Base-by-base conservation (phyloP, 2,797 vertebrate species). In the Tenualosa thibaudeaui region DNA sequence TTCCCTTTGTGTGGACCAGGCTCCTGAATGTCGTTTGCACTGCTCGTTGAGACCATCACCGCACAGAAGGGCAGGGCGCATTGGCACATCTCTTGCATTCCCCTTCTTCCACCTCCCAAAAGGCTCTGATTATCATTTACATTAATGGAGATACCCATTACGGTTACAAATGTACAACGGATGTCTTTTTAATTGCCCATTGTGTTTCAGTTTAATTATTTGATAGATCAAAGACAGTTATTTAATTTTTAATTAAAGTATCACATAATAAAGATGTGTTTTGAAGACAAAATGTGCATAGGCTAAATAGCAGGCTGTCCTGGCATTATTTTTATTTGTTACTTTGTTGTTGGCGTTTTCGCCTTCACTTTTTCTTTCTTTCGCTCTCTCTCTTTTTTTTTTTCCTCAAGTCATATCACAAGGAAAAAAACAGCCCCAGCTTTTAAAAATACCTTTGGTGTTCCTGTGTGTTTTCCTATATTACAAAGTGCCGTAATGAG, bases 401-500 rank as follows among this genome's bases (percentile, higher is more conserved):
- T 91, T 88, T 94, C 95, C 94, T 91, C 88, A 85, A 95, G 94
- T 93, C 93, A 95, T 92, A 89, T 93, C 89, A 92, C 86, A 91
- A 89, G 89, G 86, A 82, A 89, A 87, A 90, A 90, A 89, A 31
- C 91, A 90, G 88, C 91, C 82, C 86, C 84, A 89, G 93, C 91
- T 91, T 89, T 92, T 91, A 91, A 93, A 93, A 93, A 92, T 94
- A 95, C 94, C 95, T 95, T 95, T 95, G 94, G 94, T 94, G 93
- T 94, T 93, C 91, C 90, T 94, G 94, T 95, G 94, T 95, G 94
- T 96, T 95, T 95, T 94, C 89, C 90, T 94, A 93, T 94, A 93
- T 94, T 95, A 93, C 94, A 94, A 95, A 95, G 94, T 94, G 91
- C 90, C 89, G 89, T 96, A 96, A 96, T 95, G 95, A 96, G 94